Conservation (phyloP, 1,140 invertebrate genomes). For the Cecropterus lyciades region DNA sequence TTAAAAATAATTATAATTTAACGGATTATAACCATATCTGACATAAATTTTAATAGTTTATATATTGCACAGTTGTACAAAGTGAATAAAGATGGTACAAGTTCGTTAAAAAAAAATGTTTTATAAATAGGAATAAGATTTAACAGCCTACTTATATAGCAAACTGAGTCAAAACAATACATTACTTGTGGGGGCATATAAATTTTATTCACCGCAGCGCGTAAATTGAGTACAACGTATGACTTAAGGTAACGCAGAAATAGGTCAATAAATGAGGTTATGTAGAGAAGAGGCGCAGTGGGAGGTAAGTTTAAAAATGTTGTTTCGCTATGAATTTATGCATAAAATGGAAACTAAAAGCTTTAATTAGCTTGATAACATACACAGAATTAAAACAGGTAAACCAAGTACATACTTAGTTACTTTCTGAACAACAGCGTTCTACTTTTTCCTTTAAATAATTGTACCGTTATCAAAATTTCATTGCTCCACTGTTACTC, state of each 20-base stretch:
- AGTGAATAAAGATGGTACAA: too few relatives aligned
- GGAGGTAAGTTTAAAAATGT: constrained; percentile 36
- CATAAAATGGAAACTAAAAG: constrained; percentile 25
- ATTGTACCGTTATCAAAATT: background rate
- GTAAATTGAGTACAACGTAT: constrained; percentile 32
- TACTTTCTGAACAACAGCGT: background rate
- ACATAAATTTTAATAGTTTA: too few relatives aligned
- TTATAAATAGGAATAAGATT: background rate
- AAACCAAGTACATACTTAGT: constrained; percentile 9
- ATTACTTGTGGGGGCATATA: constrained; percentile 24
- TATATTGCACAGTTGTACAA: too few relatives aligned
- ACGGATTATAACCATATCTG: too few relatives aligned
- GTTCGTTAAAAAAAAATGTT: too few relatives aligned
- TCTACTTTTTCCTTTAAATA: background rate
- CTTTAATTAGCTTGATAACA: constrained; percentile 35
- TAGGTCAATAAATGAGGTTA: constrained; percentile 37
- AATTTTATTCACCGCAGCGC: constrained; percentile 30
- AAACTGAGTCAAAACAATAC: constrained; percentile 32
- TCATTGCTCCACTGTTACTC: too few relatives aligned
- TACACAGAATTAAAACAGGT: constrained; percentile 17
- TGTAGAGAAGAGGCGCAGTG: constrained; percentile 35
- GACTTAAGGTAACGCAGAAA: constrained; percentile 36
- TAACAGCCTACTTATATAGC: constrained; percentile 9
- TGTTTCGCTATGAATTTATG: constrained; percentile 33
- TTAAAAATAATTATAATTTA: too few relatives aligned